phyloP scores from a whole-genome alignment of 2,888 invertebrate genomes.

The Seira sanloemensis region DNA sequence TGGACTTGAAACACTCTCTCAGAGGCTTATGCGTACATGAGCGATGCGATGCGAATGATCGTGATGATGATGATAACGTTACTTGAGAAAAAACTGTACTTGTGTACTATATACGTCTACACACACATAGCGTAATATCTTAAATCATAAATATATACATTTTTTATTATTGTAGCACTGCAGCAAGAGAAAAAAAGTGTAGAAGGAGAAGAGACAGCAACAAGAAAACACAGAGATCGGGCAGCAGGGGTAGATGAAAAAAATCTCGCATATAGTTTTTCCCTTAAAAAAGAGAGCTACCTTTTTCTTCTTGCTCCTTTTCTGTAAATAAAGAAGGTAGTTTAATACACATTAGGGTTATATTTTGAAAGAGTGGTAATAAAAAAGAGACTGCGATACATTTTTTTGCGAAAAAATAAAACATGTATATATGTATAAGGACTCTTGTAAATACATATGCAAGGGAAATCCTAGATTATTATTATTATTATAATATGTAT shows the following conservation, averaged over 20 bases:
- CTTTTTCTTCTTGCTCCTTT: too few species aligned
- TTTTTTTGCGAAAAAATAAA: too few species aligned
- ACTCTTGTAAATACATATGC: too few species aligned
- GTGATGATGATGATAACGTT: constrained; percentile 10
- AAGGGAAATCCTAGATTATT: too few species aligned
- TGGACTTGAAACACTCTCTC: background rate
- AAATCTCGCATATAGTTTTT: too few species aligned
- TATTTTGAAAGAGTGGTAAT: too few species aligned
- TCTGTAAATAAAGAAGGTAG: too few species aligned
- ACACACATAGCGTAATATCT: background rate
- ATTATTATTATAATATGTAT: too few species aligned
- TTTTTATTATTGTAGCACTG: constrained; percentile 1
- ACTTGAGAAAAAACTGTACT: constrained; percentile 10
- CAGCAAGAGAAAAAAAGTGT: background rate
- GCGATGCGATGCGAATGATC: background rate
- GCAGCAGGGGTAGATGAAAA: too few species aligned
- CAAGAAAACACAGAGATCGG: constrained; percentile 1
- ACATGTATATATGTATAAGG: too few species aligned
- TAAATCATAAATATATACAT: background rate
- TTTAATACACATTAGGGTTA: too few species aligned
- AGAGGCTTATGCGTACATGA: background rate
- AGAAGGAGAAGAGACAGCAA: background rate
- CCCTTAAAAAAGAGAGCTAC: background rate
- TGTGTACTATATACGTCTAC: background rate
- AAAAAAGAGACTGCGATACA: too few species aligned